phyloP scores from a whole-genome alignment of 1,140 invertebrate genomes.

The Parasteatoda tepidariorum region DNA sequence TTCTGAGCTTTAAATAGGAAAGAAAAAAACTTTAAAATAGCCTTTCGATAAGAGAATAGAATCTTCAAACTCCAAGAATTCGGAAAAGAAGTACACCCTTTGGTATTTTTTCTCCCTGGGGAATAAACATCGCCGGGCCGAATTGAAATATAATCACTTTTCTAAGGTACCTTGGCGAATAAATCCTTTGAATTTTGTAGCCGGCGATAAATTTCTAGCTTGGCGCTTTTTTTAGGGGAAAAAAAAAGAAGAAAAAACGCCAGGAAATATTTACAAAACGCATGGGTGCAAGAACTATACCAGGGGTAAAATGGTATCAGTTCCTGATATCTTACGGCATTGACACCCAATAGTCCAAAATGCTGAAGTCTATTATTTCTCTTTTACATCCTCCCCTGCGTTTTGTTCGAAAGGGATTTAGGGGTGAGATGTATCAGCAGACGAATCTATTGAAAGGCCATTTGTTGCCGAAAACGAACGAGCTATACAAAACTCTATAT shows the following conservation, averaged over 20 bases:
- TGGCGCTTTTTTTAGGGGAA: no score
- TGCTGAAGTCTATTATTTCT: slow-evolving; percentile 4
- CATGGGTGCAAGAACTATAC: background rate
- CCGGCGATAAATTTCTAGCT: background rate
- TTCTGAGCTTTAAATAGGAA: no score
- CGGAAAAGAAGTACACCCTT: no score
- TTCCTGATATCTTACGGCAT: background rate
- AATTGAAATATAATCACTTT: slow-evolving; percentile 17
- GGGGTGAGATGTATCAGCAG: background rate
- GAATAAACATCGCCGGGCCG: no score
- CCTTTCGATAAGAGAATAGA: no score
- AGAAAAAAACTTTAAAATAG: no score
- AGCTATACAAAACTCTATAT: no score
- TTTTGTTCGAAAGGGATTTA: background rate
- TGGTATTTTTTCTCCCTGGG: no score
- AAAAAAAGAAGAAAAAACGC: background rate
- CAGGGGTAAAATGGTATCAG: background rate
- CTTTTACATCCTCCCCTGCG: background rate
- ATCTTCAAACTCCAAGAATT: no score
- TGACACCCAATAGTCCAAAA: slow-evolving; percentile 5
- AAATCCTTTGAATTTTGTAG: background rate
- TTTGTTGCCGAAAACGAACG: background rate
- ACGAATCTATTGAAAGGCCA: slow-evolving; percentile 12
- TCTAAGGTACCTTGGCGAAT: background rate
- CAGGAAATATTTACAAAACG: background rate